phyloP scores from a whole-genome alignment of 30 jellyfish, hydroid and myxozoan genomes.

The Hydractinia echinata region DNA sequence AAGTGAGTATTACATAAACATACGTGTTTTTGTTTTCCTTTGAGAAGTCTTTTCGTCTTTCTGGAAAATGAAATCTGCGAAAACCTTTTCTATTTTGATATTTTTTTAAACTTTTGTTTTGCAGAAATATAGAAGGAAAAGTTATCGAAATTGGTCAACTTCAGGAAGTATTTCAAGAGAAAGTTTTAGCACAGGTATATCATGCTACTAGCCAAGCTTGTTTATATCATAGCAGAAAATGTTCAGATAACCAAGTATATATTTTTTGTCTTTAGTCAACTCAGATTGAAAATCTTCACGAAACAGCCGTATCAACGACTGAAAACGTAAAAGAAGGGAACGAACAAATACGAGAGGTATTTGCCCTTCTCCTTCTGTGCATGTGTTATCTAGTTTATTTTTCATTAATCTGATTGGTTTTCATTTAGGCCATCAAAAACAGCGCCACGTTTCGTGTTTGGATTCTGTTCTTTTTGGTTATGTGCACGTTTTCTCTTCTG shows the following conservation, averaged over 20 bases:
- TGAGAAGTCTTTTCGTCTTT: too few relatives aligned
- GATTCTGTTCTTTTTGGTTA: slow-evolving; percentile 70
- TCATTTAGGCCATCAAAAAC: slow-evolving; percentile 84
- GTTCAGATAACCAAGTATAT: neutral
- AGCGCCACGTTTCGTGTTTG: slow-evolving; percentile 93
- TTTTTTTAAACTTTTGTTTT: neutral
- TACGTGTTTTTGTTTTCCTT: too few relatives aligned
- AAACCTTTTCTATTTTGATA: too few relatives aligned
- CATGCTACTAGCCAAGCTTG: neutral
- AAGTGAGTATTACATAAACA: slow-evolving; percentile 28
- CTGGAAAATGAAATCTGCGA: too few relatives aligned
- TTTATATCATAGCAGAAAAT: neutral
- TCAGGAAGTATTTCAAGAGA: slow-evolving; percentile 90
- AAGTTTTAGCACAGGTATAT: slow-evolving; percentile 75
- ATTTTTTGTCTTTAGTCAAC: slow-evolving; percentile 35
- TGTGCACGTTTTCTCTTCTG: slow-evolving; percentile 89
- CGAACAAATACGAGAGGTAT: slow-evolving; percentile 90
- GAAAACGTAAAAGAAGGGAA: slow-evolving; percentile 94
- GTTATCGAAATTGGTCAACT: slow-evolving; percentile 86
- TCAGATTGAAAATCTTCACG: slow-evolving; percentile 70
- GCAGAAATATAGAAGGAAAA: slow-evolving; percentile 89
- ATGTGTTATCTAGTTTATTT: neutral
- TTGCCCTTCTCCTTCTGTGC: neutral
- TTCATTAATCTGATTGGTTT: neutral
- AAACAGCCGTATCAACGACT: slow-evolving; percentile 75